These are phyloP conservation scores for Sericinus montela DNA, from an alignment of 2,888 invertebrate genomes.

Conservation along the genomic window DNA sequence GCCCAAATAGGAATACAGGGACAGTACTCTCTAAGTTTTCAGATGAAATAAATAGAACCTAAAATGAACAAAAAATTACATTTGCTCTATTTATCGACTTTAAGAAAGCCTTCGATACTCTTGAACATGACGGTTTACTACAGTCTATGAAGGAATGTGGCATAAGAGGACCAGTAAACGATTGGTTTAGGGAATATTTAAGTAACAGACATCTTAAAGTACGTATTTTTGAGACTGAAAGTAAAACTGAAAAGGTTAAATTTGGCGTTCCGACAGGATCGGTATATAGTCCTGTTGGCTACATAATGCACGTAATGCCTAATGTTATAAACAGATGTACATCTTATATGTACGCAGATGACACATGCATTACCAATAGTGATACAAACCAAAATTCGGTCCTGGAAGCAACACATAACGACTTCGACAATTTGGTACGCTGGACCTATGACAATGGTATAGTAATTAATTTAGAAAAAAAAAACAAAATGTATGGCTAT, in stretches of 20 bases:
- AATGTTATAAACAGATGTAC: not conserved
- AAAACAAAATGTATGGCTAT: not conserved
- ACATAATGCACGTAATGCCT: not conserved
- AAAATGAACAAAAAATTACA: not conserved
- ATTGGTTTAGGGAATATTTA: not conserved
- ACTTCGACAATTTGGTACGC: not conserved
- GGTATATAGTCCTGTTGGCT: too few species aligned
- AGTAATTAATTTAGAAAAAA: not conserved
- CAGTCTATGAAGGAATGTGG: too few species aligned
- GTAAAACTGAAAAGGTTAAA: not conserved
- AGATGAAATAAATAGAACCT: not conserved
- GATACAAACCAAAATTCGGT: not conserved
- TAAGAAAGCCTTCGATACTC: not conserved
- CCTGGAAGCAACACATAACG: not conserved
- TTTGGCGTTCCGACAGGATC: too few species aligned
- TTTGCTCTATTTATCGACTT: not conserved
- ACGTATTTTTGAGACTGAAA: not conserved
- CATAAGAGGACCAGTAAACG: not conserved
- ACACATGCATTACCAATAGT: not conserved
- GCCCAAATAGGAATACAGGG: not conserved
- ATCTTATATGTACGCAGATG: not conserved
- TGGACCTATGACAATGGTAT: not conserved
- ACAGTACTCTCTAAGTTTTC: not conserved
- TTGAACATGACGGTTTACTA: too few species aligned
- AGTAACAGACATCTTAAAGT: not conserved